Conservation (phyloP, 2,797 vertebrate species). For the Florisuga fusca region DNA sequence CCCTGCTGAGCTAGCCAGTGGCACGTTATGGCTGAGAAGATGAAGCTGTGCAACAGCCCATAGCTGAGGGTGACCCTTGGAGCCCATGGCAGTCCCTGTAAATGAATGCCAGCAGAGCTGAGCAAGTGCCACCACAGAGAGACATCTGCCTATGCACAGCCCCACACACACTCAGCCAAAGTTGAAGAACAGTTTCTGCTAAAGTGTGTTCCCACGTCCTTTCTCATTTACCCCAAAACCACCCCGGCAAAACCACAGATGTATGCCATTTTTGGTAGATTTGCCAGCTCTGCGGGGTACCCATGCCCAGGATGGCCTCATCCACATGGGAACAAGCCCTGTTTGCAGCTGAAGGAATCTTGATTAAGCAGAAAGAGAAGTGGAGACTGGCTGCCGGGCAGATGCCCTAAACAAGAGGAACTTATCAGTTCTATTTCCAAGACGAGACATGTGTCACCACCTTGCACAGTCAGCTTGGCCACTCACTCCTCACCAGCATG, state of each 20-base stretch:
- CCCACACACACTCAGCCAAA: fast-evolving
- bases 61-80: not conserved
- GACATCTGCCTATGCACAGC: fast-evolving
- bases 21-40: not conserved
- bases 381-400: slow-evolving; percentile 35
- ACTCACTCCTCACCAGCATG: not conserved
- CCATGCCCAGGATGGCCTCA: not conserved
- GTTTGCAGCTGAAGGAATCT: not conserved
- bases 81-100: not conserved
- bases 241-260: not conserved
- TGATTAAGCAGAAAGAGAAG: slow-evolving; percentile 29
- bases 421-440: slow-evolving; percentile 56
- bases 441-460: slow-evolving; percentile 46
- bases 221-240: not conserved
- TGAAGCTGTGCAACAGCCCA: not conserved
- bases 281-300: not conserved
- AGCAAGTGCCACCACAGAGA: not conserved
- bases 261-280: not conserved
- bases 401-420: slow-evolving; percentile 52
- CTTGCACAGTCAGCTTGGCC: not conserved
- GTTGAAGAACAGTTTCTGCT: not conserved
- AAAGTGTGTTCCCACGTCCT: not conserved
- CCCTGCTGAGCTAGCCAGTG: not conserved
- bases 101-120: not conserved
- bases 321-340: not conserved